phyloP scores from a whole-genome alignment of 35 echinoderm and acorn worm genomes.

The Ophiothrix spiculata region DNA sequence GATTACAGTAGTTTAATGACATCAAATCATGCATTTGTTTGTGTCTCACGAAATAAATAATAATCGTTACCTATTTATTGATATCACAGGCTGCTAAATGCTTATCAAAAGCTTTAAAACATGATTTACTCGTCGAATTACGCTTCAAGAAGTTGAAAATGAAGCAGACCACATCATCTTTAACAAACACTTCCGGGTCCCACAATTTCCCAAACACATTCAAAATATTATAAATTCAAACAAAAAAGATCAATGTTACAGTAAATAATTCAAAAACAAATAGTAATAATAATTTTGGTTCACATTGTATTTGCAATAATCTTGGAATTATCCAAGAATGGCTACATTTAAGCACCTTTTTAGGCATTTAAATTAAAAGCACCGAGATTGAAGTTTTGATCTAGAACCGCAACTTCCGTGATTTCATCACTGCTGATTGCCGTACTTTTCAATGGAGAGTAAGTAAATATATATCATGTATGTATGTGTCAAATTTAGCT shows the following conservation, averaged over 20 bases:
- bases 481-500: too few relatives aligned
- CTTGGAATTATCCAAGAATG: background rate
- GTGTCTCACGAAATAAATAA: too few relatives aligned
- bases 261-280: too few relatives aligned
- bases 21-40: too few relatives aligned
- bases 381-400: background rate
- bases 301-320: background rate
- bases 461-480: too few relatives aligned
- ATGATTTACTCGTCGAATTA: too few relatives aligned
- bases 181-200: background rate
- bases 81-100: too few relatives aligned
- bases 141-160: too few relatives aligned
- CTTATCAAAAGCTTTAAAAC: too few relatives aligned
- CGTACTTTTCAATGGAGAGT: background rate
- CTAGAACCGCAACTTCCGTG: background rate
- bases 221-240: background rate
- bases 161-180: background rate
- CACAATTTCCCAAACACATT: background rate
- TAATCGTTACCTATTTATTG: too few relatives aligned
- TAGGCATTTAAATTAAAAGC: background rate
- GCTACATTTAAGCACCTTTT: background rate
- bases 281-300: background rate
- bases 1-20: too few relatives aligned
- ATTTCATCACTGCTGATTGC: background rate
- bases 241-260: too few relatives aligned